phyloP scores from a whole-genome alignment of 2,113 vertebrate genomes.

The Marmota monax region DNA sequence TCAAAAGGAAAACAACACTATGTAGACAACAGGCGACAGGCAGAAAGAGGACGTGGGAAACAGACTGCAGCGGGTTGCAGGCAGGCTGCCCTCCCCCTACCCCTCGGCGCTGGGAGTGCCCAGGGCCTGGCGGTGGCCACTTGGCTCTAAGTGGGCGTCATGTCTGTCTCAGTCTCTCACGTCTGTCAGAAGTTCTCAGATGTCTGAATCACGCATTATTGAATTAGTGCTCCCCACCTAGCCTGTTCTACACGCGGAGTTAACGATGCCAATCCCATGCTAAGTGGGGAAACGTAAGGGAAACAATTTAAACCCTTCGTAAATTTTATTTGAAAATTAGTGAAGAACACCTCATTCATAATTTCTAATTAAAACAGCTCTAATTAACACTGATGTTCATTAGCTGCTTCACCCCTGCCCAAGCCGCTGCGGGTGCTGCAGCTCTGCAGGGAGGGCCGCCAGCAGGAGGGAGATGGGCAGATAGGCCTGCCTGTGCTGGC shows the following conservation, averaged over 20 bases:
- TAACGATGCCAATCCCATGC: conserved; percentile 44
- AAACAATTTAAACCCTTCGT: conserved; percentile 5
- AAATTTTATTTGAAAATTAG: conserved; percentile 44
- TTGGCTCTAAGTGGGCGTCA: not conserved
- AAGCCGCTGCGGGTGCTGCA: not conserved
- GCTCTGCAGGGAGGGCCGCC: not conserved
- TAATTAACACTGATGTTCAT: conserved; percentile 32
- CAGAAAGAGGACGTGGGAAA: not conserved
- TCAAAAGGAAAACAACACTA: not conserved
- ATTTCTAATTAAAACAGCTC: conserved; percentile 64
- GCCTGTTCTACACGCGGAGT: conserved; percentile 28
- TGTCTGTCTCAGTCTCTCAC: not conserved
- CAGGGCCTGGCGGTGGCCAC: not conserved
- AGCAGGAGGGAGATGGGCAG: not conserved
- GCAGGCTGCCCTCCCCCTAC: accelerated
- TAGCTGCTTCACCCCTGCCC: not conserved
- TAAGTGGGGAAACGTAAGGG: not conserved
- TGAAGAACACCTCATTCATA: not conserved
- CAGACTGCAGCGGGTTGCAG: not conserved
- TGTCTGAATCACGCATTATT: conserved; percentile 30
- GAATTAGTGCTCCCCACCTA: conserved; percentile 38
- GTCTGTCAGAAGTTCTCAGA: conserved; percentile 1
- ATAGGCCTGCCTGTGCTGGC: not conserved
- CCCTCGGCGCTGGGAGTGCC: not conserved
- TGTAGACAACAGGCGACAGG: accelerated